Percentiles rank a stretch among this genome's conserved stretches.
These are phyloP conservation scores for Taenioides sp. DNA, from an alignment of 2,797 vertebrate species.

Conservation along the genomic window DNA sequence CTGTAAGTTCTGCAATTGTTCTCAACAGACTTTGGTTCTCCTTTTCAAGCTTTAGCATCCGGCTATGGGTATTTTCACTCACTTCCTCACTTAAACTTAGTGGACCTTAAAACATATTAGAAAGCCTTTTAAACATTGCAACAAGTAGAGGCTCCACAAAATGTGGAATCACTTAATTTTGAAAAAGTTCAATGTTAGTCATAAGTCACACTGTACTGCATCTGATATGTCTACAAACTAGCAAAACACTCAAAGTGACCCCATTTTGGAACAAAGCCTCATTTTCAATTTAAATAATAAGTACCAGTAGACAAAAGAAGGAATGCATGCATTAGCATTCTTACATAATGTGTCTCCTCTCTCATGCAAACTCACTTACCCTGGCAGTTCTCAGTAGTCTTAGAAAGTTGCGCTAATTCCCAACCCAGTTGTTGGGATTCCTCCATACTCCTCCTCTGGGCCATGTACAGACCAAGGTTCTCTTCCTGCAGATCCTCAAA, in stretches of 20 bases:
- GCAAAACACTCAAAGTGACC: background rate
- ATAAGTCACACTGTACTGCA: background rate
- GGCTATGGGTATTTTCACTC: constrained; percentile 87
- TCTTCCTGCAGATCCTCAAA: constrained; percentile 94
- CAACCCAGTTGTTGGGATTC: constrained; percentile 93
- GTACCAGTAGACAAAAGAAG: background rate
- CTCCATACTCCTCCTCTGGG: constrained; percentile 94
- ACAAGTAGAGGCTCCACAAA: background rate
- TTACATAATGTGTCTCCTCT: background rate
- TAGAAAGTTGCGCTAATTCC: constrained; percentile 93
- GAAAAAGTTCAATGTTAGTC: background rate
- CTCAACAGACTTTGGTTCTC: constrained; percentile 90
- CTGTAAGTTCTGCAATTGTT: constrained; percentile 86
- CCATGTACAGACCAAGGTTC: constrained; percentile 90
- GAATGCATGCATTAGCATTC: constrained; percentile 11
- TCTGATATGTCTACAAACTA: background rate
- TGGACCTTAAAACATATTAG: constrained; percentile 70
- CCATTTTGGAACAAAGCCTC: constrained; percentile 11
- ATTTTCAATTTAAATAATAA: constrained; percentile 6
- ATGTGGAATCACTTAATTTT: background rate
- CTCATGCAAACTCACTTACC: constrained; percentile 68
- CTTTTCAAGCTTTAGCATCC: constrained; percentile 88
- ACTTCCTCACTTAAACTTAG: constrained; percentile 91
- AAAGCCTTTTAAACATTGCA: background rate
- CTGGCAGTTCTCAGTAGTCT: constrained; percentile 83